Evolutionary conservation across 1,140 invertebrate genomes (phyloP), one percentile per base, ranked within the genome.

Genomic region (Lanistes nyassanus): DNA sequence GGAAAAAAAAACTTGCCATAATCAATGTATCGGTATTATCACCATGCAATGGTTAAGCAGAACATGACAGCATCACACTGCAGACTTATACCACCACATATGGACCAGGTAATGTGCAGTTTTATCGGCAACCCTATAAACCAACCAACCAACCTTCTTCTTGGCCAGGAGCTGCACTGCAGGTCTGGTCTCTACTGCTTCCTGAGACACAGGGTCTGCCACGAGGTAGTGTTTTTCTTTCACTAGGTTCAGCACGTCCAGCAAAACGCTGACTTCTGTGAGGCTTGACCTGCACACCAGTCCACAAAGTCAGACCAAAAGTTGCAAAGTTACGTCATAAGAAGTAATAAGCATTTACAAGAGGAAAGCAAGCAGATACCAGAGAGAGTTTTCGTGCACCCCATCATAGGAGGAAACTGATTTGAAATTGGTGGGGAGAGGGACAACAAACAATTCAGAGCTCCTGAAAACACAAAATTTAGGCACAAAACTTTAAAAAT

Each of bases 141-240:
- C 19, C 5, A 55, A 76, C n/a, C 31, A 31, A 47, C 71, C 79
- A 87, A 92, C 92, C 87, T 97, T 98, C 89, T 98, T 98, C 55
- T 97, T 93, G 23, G 96, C 95, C 84, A 97, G 94, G 0, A 98
- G 93, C 86, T 95, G 95, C 0, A 96, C 93, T 90, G 97, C 94
- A 23, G 94, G 92, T 83, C 96, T 96, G 0, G 93, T 92, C 84
- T 98, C 96, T 4, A 92, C 89, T 47, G 91, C 89, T 42, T 98
- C 96, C 85, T 96, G 94, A 74, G 94, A 93, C 1, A 98, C 94
- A 31, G 96, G 96, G 91, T 98, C 97, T 67, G 98, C 88, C 36
- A 98, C 95, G 92, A 99, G 93, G 83, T 98, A 98, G 75, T 94
- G 92, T 86, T 98, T 98, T 80, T 98, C 95, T 89, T 97, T 97